Base-by-base conservation (phyloP, 2,113 vertebrate species). In the Condylura cristata region DNA sequence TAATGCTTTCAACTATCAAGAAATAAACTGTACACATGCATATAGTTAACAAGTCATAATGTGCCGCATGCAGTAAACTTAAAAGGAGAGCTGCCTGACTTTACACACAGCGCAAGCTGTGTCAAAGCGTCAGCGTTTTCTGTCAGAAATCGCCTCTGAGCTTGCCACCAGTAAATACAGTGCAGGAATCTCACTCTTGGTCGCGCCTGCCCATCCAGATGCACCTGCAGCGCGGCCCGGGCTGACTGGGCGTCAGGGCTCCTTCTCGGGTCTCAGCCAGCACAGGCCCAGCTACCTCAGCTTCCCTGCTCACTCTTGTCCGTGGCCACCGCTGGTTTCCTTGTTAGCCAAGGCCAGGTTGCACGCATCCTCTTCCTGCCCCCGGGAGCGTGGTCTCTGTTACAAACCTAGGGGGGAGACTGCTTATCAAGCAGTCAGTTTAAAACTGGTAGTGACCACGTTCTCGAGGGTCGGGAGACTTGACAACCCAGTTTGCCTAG, bases 101-200 rank as follows among this genome's bases (percentile, higher is more conserved):
- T 95, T 78, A 78, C 12, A 86, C 22, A 89, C 22, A 85, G 53
- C 91, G 39, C 68, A 95, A 90, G n/a, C 84, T 84, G 63, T 95
- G 60, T 95, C 91, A 95, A 93, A 96, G 41, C 39, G 83, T 96
- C 91, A 82, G 83, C 84, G 84, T 89, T 94, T 94, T 94, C 82
- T 93, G 74, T 94, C 56, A 94, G 90, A 96, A 96, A 90, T 91
- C 86, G 90, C 86, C 39, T 94, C 79, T 86, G 83, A 80, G 89
- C 63, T 89, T 95, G 74, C 84, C 75, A 89, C 63, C 90, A 28
- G 24, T 92, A 51, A 92, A 85, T 72, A 44, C 75, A 79, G 7
- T 83, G 44, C 30, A 92, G 17, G 61, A 95, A 93, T 95, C 90
- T 96, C 41, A 88, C 56, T 74, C 85, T 92, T 68, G 72, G 51